Base-by-base conservation (phyloP, 2,113 vertebrate species). In the Semicossyphus pulcher region DNA sequence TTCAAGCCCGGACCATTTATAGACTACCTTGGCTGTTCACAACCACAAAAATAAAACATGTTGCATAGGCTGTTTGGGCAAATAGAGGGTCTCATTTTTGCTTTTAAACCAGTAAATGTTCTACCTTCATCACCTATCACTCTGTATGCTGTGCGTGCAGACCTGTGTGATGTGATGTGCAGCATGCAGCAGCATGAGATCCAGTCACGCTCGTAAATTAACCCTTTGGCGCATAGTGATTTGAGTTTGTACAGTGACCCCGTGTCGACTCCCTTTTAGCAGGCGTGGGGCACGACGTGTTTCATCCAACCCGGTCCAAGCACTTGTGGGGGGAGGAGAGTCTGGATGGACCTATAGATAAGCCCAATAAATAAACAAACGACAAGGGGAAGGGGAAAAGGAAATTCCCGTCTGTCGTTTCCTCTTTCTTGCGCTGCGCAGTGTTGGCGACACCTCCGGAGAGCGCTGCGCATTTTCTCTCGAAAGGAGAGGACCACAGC, bases 391-490 rank as follows among this genome's bases (percentile, higher is more conserved):
- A 56, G 54, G 29, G 41, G 49, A 26, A 41, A 57, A 79, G 78
- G 77, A 84, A 81, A 88, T 81, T 76, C 78, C 61, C 61, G 49
- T 29, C 78, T 42, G 41, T 67, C 42, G 64, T 72, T 81, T 72
- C 49, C 78, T 71, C 72, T 64, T 81, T 78, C 66, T 64, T 66
- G 49, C 77, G 51, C 79, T 81, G 78, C 71, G 84, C 86, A 80
- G 67, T 62, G 57, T 52, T 83, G 80, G 60, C 75, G 67, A 83
- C 78, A 67, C 80, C 85, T 80, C 21, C 65, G 66, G 81, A 63
- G 73, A 84, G 80, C 73, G 41, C 68, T 86, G 86, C 83, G 72
- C 86, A 81, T 80, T 81, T 84, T 69, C 63, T 73, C 39, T 78
- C 65, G 48, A 69, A 60, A 60, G 49, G 36, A 66, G 57, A 63